These are phyloP conservation scores for Megalops atlanticus DNA, from an alignment of 2,113 vertebrate species.

Conservation along the genomic window DNA sequence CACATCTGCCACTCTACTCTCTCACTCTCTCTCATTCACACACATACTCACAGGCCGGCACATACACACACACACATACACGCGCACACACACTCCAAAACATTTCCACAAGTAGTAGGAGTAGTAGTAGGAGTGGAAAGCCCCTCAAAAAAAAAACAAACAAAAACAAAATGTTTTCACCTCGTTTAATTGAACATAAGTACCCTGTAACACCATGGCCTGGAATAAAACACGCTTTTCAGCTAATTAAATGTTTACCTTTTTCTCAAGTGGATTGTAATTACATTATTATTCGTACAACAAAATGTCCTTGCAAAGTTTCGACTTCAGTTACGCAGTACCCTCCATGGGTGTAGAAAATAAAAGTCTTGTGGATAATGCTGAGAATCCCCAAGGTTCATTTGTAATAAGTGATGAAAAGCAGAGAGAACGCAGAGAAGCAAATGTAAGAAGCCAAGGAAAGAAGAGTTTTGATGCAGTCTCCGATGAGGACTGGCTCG, in stretches of 20 bases:
- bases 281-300: conserved; percentile 24
- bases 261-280: no score
- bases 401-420: conserved; percentile 29
- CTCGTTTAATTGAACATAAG: no score
- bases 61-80: conserved; percentile 1
- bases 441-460: conserved; percentile 17
- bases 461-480: conserved; percentile 17
- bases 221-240: no score
- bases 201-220: no score
- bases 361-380: conserved; percentile 13
- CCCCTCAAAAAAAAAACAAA: no score
- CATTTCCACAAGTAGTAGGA: no score
- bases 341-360: conserved; percentile 30
- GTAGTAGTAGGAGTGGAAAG: no score
- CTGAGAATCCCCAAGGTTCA: conserved; percentile 15
- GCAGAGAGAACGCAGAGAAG: conserved; percentile 7
- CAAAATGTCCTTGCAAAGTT: conserved; percentile 40
- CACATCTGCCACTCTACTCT: conserved; percentile 63
- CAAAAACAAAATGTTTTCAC: no score
- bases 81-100: not conserved
- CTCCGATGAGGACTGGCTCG: conserved; percentile 6
- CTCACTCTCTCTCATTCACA: not conserved
- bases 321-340: conserved; percentile 15
- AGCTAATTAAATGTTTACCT: no score
- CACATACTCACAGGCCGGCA: not conserved